phyloP scores from a whole-genome alignment of 2,113 vertebrate species.

The Recurvirostra avosetta region DNA sequence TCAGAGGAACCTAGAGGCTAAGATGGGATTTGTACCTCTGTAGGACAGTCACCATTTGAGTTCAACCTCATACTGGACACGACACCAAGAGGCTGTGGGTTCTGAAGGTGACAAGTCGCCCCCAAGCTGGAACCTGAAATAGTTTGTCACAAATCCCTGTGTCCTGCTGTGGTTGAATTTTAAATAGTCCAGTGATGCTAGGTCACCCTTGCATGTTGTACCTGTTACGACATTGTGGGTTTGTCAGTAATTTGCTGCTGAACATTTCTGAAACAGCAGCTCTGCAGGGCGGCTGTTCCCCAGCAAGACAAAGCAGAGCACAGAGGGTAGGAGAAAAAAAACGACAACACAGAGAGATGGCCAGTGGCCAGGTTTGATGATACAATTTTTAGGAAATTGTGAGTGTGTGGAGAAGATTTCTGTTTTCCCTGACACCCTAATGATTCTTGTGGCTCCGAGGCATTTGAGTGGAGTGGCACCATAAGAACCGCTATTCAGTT shows the following conservation, averaged over 20 bases:
- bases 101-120: not conserved
- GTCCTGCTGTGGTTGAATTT: not conserved
- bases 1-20: not conserved
- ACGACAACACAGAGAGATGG: not conserved
- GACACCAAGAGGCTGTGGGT: not conserved
- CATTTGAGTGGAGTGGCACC: not conserved
- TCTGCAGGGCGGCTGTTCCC: not conserved
- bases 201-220: not conserved
- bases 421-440: not conserved
- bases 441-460: not conserved
- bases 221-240: fast-evolving
- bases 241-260: not conserved
- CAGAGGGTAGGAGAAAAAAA: not conserved
- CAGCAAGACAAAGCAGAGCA: not conserved
- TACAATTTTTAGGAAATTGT: not conserved
- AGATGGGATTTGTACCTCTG: not conserved
- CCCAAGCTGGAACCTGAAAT: not conserved
- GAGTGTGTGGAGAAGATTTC: not conserved
- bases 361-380: not conserved
- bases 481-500: not conserved
- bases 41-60: not conserved
- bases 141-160: not conserved
- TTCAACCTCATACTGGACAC: not conserved
- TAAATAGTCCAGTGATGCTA: not conserved
- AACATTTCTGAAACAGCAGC: not conserved